Conservation (phyloP, 2,797 vertebrate species). For the Pangasius macronema region DNA sequence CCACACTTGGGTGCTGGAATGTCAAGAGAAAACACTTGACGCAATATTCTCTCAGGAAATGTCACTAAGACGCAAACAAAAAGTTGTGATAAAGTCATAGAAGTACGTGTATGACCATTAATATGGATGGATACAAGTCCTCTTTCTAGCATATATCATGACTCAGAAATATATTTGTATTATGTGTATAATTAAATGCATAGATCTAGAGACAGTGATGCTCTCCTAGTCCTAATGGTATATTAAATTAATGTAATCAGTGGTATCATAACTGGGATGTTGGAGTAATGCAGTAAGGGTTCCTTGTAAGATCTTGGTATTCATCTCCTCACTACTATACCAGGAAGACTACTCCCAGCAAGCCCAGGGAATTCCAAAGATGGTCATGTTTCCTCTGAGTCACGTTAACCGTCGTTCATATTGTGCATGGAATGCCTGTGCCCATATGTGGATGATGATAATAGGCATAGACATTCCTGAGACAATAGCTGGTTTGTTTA, state of each 20-base stretch:
- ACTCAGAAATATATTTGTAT: neutral
- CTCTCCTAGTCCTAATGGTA: neutral
- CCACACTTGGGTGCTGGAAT: constrained; percentile 25
- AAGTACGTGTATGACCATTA: neutral
- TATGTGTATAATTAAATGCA: neutral
- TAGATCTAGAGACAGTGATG: neutral
- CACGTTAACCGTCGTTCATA: constrained; percentile 8
- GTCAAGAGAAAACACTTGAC: constrained; percentile 21
- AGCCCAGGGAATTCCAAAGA: constrained; percentile 30
- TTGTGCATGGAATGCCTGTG: constrained; percentile 2
- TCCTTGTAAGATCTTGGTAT: neutral
- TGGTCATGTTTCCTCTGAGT: constrained; percentile 38
- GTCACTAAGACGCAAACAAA: neutral
- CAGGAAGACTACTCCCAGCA: constrained; percentile 21
- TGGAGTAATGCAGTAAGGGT: neutral
- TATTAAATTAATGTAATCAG: neutral
- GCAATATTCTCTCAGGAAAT: neutral
- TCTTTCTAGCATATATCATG: neutral
- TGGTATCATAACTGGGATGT: no score
- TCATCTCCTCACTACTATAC: neutral
- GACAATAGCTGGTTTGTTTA: constrained; percentile 15
- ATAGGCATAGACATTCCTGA: neutral
- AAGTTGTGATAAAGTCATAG: neutral
- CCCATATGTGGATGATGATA: neutral
- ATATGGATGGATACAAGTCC: neutral